Conservation (phyloP, 2,113 vertebrate species). For the Daubentonia madagascariensis region DNA sequence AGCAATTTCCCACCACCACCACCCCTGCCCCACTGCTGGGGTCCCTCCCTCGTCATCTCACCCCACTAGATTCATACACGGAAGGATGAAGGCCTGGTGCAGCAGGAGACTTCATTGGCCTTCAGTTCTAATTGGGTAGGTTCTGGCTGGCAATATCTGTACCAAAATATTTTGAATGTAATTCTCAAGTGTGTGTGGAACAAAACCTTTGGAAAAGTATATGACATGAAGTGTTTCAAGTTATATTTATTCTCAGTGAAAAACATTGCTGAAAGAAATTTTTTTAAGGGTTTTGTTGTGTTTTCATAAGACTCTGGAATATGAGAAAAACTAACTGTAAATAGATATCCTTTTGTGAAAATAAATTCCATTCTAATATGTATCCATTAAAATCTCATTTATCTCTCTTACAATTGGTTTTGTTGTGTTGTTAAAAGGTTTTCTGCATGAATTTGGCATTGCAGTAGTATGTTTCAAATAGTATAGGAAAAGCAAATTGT, state of each 20-base stretch:
- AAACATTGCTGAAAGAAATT: background rate
- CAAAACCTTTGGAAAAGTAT: background rate
- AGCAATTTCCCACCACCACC: no score
- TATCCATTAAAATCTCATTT: slow-evolving; percentile 59
- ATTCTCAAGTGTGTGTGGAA: background rate
- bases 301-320: slow-evolving; percentile 34
- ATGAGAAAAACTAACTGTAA: slow-evolving; percentile 14
- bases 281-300: background rate
- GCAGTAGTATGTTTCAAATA: background rate
- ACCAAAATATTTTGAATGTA: background rate
- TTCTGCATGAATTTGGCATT: background rate
- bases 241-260: slow-evolving; percentile 4
- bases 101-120: no score
- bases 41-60: rapidly evolving
- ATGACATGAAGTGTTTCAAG: slow-evolving; percentile 34
- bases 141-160: background rate
- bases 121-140: background rate
- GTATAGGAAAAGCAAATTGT: slow-evolving; percentile 13
- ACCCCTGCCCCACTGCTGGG: no score
- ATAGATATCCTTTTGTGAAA: background rate
- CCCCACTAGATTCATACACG: background rate
- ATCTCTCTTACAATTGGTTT: slow-evolving; percentile 36
- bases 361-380: slow-evolving; percentile 43
- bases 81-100: background rate
- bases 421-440: background rate